These are phyloP conservation scores for Monomorium pharaonis DNA, from an alignment of 1,140 invertebrate genomes.

Conservation along the genomic window DNA sequence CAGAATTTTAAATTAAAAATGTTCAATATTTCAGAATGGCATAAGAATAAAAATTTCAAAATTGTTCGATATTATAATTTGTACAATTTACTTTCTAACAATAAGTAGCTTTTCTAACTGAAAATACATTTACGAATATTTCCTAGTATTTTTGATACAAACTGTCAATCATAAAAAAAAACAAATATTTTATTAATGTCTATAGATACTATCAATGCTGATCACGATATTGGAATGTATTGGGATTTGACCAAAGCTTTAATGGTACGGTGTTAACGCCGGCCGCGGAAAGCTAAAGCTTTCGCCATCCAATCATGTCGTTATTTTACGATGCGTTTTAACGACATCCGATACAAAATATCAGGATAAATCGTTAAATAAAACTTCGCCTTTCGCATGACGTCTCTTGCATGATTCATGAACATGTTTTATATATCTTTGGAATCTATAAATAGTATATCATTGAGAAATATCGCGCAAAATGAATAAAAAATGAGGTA, in stretches of 20 bases:
- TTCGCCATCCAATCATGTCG: not conserved
- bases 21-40: not conserved
- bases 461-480: not conserved
- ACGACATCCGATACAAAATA: not conserved
- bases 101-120: too few relatives aligned
- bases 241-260: not conserved
- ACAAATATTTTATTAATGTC: not conserved
- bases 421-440: not conserved
- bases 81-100: not conserved
- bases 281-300: not conserved
- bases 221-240: not conserved
- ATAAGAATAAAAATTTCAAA: too few relatives aligned
- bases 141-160: not conserved
- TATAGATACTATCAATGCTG: not conserved
- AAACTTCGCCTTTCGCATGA: not conserved
- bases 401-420: conserved; percentile 27
- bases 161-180: not conserved
- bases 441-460: not conserved
- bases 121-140: not conserved
- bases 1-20: not conserved
- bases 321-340: conserved; percentile 15
- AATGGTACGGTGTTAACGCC: not conserved
- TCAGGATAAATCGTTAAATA: not conserved
- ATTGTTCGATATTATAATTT: not conserved
- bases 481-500: not conserved